Evolutionary conservation across 53 echinoderm and acorn worm genomes (phyloP).

Genomic region (Stichopus horrens): DNA sequence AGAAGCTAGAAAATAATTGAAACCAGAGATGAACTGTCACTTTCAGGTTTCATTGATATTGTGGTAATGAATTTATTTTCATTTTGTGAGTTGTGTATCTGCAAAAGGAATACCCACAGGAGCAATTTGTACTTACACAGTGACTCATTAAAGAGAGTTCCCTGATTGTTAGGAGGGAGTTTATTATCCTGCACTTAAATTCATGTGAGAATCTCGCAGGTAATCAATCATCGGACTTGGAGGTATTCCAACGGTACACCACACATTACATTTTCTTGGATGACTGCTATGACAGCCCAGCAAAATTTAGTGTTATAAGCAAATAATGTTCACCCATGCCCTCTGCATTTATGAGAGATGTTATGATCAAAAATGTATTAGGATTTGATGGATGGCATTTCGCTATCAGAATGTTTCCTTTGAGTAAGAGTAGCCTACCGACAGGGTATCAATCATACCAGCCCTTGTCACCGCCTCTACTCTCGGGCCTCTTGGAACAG

Average conservation of each 20-base stretch:
- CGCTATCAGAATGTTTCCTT: constrained; percentile 29
- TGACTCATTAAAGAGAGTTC: background rate
- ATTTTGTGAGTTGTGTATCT: background rate
- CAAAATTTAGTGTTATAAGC: constrained; percentile 1
- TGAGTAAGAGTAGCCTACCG: constrained; percentile 2
- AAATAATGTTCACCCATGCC: background rate
- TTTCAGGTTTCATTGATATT: background rate
- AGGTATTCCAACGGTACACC: background rate
- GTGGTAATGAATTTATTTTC: background rate
- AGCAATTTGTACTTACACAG: background rate
- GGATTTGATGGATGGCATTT: constrained; percentile 32
- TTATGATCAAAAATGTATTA: constrained; percentile 42
- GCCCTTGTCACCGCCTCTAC: background rate
- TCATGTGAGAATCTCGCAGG: constrained; percentile 24
- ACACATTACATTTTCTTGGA: background rate
- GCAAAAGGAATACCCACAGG: background rate
- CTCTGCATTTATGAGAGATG: background rate
- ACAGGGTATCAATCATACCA: constrained; percentile 21
- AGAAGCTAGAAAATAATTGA: too few relatives aligned
- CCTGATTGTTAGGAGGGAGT: constrained; percentile 11
- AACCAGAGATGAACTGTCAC: too few relatives aligned
- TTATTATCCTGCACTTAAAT: constrained; percentile 16
- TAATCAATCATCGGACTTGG: constrained; percentile 13
- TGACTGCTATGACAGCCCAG: constrained; percentile 20
- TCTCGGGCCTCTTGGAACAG: background rate